phyloP scores from a whole-genome alignment of 2,888 invertebrate genomes.

The Eristalinus aeneus region DNA sequence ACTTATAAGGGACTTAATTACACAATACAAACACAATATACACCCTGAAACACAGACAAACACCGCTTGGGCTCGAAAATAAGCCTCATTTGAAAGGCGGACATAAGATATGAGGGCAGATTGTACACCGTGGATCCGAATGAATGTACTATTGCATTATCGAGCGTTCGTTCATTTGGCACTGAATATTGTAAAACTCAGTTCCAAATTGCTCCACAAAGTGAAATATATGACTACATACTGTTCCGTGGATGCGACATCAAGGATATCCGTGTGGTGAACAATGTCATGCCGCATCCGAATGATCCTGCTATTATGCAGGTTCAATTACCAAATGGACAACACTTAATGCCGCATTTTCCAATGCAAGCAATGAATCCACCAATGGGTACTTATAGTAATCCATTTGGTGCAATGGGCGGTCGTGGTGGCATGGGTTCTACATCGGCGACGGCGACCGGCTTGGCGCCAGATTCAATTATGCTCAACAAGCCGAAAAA shows the following conservation, averaged over 20 bases:
- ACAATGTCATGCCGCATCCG: slow-evolving; percentile 91
- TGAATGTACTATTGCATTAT: slow-evolving; percentile 99
- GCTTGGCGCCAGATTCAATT: slow-evolving; percentile 79
- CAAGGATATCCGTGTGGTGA: slow-evolving; percentile 98
- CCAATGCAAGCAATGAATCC: slow-evolving; percentile 86
- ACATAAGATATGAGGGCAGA: slow-evolving; percentile 99
- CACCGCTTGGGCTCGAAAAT: slow-evolving; percentile 99
- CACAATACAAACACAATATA: no score
- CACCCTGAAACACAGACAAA: no score
- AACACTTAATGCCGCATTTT: slow-evolving; percentile 86
- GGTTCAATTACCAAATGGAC: slow-evolving; percentile 87
- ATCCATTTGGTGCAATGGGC: slow-evolving; percentile 79
- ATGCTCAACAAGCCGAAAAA: slow-evolving; percentile 82
- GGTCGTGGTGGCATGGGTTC: slow-evolving; percentile 80
- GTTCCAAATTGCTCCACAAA: slow-evolving; percentile 96
- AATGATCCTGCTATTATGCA: slow-evolving; percentile 99
- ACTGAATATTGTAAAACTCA: slow-evolving; percentile 98
- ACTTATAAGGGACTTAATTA: no score
- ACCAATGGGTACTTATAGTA: slow-evolving; percentile 80
- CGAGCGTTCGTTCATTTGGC: slow-evolving; percentile 99
- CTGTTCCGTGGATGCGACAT: slow-evolving; percentile 99
- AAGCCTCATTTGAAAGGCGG: slow-evolving; percentile 99
- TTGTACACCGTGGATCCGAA: slow-evolving; percentile 99
- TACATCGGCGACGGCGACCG: slow-evolving; percentile 77
- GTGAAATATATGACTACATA: slow-evolving; percentile 99